Evolutionary conservation across 2,797 vertebrate species (phyloP).

Genomic region (Scleropages formosus): DNA sequence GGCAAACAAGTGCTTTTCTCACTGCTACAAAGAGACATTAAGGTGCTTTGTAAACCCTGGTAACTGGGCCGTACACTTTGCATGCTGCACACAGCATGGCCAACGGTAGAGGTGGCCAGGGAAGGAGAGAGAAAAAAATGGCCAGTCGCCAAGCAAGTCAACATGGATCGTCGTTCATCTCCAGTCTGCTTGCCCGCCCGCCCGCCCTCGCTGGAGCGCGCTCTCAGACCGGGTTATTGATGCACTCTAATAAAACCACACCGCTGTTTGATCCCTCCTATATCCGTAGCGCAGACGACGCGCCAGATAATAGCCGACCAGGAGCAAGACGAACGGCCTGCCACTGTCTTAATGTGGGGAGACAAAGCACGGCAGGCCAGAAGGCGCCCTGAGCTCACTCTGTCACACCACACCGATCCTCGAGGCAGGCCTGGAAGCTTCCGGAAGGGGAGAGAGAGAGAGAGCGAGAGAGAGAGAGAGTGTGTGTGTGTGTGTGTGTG

Average conservation of each 20-base stretch:
- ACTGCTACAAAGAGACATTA: neutral
- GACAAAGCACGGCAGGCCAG: neutral
- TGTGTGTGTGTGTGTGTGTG: conserved; percentile 38
- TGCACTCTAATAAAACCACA: conserved; percentile 28
- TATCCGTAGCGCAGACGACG: neutral
- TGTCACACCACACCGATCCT: neutral
- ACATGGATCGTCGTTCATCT: too few relatives aligned
- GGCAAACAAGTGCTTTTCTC: neutral
- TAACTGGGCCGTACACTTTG: neutral
- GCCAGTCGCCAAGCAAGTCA: neutral
- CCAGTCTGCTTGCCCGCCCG: neutral
- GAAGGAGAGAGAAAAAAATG: neutral
- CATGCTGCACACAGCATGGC: neutral
- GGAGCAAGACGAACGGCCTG: conserved; percentile 23
- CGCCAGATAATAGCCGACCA: neutral
- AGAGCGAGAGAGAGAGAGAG: conserved; percentile 26
- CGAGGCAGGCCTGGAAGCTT: neutral
- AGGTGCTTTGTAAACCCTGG: neutral
- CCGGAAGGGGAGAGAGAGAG: neutral
- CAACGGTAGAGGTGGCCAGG: neutral
- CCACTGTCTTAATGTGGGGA: neutral
- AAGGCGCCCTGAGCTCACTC: neutral
- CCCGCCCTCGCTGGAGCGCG: neutral
- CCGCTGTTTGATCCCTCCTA: conserved; percentile 25
- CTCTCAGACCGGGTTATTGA: neutral